phyloP scores from a whole-genome alignment of 2,113 vertebrate genomes.

The Myotis yumanensis region DNA sequence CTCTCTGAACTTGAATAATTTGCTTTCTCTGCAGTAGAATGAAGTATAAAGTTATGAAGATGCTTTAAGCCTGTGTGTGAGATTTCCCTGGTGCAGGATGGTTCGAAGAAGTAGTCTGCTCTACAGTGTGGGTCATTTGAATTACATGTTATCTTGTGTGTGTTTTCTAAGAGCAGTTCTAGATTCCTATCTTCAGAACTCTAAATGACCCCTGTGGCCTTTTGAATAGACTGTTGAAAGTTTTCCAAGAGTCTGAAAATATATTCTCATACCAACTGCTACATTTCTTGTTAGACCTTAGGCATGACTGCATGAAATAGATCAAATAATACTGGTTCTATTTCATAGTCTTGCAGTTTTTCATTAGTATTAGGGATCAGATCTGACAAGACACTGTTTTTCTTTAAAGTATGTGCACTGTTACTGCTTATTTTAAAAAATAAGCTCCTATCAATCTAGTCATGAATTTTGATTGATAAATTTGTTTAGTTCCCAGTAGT shows the following conservation, averaged over 20 bases:
- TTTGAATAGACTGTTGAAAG: constrained; percentile 39
- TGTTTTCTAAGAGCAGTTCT: constrained; percentile 41
- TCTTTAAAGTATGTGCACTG: neutral
- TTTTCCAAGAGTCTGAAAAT: constrained; percentile 59
- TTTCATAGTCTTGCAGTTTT: constrained; percentile 42
- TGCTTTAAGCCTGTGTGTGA: neutral
- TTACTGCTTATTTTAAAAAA: constrained; percentile 44
- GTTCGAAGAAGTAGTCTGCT: neutral
- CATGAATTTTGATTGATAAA: constrained; percentile 53
- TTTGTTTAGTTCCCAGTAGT: constrained; percentile 43
- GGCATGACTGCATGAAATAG: neutral
- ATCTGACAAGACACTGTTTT: neutral
- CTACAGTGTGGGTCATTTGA: constrained; percentile 16
- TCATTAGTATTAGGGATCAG: neutral
- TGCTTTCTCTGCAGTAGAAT: constrained; percentile 32
- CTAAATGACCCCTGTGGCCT: constrained; percentile 18
- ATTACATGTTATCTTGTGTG: constrained; percentile 24
- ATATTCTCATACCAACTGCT: neutral
- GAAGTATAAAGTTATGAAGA: constrained; percentile 27
- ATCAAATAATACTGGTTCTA: neutral
- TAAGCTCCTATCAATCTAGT: constrained; percentile 48
- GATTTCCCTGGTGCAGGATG: neutral
- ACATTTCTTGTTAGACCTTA: constrained; percentile 12
- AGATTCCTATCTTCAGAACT: constrained; percentile 43
- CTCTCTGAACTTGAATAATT: constrained; percentile 53